A percentile compares a stretch with the other conserved stretches of the same genome.
Evolutionary conservation across 2,797 vertebrate genomes (phyloP).

Genomic region (Diceros bicornis): DNA sequence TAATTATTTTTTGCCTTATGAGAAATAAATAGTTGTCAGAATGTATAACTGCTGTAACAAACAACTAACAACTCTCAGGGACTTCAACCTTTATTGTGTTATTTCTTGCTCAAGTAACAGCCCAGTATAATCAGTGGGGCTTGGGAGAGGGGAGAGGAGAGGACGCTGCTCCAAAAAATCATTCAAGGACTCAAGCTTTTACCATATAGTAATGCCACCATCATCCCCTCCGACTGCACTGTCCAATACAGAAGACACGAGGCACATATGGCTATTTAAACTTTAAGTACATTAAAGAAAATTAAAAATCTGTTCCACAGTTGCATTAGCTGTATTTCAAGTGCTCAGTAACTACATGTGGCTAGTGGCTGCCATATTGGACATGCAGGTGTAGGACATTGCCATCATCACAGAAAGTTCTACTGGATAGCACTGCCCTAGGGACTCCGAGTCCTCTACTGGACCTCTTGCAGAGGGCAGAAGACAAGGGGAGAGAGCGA

Average conservation of each 20-base stretch:
- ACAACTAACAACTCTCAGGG: not conserved
- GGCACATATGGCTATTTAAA: not conserved
- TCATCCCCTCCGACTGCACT: not conserved
- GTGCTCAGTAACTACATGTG: not conserved
- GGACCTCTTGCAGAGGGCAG: not conserved
- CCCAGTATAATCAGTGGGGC: not conserved
- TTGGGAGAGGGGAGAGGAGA: not conserved
- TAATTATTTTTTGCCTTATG: constrained; percentile 54
- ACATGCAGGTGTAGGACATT: not conserved
- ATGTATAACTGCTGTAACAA: not conserved
- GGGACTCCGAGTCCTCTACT: not conserved
- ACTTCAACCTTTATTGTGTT: not conserved
- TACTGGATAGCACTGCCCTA: not conserved
- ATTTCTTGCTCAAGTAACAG: not conserved
- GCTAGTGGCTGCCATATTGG: not conserved
- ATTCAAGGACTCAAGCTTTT: not conserved
- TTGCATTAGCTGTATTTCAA: not conserved
- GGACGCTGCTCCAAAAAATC: not conserved
- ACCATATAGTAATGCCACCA: not conserved
- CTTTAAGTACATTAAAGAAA: not conserved
- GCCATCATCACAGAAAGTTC: not conserved
- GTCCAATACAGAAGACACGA: not conserved
- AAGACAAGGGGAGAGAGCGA: not conserved
- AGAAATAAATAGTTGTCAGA: constrained; percentile 10
- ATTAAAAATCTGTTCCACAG: not conserved